Evolutionary conservation across 2,113 vertebrate species (phyloP).

Genomic region (Cygnus buccinator): DNA sequence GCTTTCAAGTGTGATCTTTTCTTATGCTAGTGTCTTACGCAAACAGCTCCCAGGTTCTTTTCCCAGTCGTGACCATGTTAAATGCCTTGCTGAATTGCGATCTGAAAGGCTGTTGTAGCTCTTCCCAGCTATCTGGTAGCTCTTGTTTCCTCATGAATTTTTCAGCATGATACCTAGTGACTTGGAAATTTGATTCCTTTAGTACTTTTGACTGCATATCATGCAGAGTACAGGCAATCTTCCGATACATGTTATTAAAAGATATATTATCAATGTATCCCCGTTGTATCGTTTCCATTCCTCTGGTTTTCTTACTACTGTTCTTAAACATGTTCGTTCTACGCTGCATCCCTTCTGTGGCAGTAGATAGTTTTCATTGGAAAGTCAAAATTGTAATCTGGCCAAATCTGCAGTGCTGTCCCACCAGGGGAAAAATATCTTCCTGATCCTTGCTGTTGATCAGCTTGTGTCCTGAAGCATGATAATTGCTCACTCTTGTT

Average conservation of each 20-base stretch:
- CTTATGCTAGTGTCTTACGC: neutral
- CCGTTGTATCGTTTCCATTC: neutral
- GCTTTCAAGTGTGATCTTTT: neutral
- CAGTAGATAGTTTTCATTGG: neutral
- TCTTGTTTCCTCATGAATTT: constrained; percentile 27
- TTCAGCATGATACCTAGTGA: neutral
- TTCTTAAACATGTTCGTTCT: neutral
- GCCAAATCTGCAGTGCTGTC: constrained; percentile 50
- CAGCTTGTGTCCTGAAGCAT: constrained; percentile 56
- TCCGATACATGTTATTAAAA: neutral
- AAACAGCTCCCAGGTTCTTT: neutral
- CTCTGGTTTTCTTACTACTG: neutral
- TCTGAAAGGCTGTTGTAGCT: neutral
- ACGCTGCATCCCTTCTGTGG: neutral
- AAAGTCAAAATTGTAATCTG: constrained; percentile 26
- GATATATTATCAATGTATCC: neutral
- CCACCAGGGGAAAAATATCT: constrained; percentile 60
- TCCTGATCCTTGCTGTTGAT: constrained; percentile 64
- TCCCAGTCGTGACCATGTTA: neutral
- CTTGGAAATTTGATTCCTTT: constrained; percentile 14
- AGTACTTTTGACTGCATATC: neutral
- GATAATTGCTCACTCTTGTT: constrained; percentile 58
- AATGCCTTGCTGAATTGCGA: neutral
- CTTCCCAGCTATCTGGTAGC: neutral
- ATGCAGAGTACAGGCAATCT: neutral